These are phyloP conservation scores for Mya arenaria DNA, from an alignment of 1,140 invertebrate species.

Conservation along the genomic window DNA sequence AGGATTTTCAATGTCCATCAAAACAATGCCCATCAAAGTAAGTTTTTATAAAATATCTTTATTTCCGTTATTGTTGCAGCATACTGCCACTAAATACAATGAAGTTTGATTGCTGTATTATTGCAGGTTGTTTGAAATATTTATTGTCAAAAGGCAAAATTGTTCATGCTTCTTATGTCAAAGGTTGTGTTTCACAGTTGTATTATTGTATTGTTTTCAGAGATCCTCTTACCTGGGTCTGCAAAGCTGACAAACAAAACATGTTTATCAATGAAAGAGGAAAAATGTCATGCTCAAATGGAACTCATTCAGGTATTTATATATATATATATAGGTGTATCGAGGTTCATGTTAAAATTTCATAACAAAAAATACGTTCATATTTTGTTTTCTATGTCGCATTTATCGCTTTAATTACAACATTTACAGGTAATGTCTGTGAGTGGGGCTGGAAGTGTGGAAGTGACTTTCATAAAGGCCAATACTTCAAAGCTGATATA, in stretches of 20 bases:
- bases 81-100: neutral
- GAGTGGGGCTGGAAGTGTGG: slow-evolving; percentile 11
- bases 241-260: neutral
- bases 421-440: neutral
- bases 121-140: neutral
- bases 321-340: neutral
- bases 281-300: neutral
- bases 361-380: neutral
- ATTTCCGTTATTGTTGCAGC: neutral
- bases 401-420: neutral
- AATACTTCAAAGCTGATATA: neutral
- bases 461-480: slow-evolving; percentile 16
- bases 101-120: neutral
- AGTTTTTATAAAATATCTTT: neutral
- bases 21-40: neutral
- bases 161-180: neutral
- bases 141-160: neutral
- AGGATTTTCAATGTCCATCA: neutral
- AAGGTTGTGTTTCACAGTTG: neutral
- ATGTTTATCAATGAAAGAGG: slow-evolving; percentile 2
- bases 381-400: neutral
- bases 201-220: neutral
- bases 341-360: neutral
- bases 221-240: slow-evolving; percentile 1
- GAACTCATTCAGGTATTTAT: neutral